Base-by-base conservation (phyloP, 2,888 invertebrate genomes). In the Carcina quercana region DNA sequence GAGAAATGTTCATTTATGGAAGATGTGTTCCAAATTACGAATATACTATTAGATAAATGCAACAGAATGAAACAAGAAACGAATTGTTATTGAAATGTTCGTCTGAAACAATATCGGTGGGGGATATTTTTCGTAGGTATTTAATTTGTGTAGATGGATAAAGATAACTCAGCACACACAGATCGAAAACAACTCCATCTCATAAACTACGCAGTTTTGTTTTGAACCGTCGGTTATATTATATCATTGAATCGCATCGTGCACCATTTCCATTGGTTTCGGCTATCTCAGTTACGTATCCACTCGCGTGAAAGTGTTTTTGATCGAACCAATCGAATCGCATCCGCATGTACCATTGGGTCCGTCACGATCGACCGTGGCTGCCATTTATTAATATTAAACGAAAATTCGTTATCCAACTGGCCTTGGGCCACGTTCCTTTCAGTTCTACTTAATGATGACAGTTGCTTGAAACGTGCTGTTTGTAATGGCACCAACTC, bases 321-420 rank as follows among this genome's bases (percentile, higher is more conserved):
- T 40, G 45, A 46, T 40, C 44, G 50, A 56, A 44, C 56, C 52
- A 56, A 58, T 62, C 52, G 44, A 50, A 52, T 43, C 55, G 45
- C 68, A 70, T 74, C 70, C 69, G 71, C 63, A 55, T 68, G 59
- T 56, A 64, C 60, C 56, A 62, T 59, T 60, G 60, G 53, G 65
- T 68, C 68, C 65, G 70, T 71, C 74, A 78, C 75, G 73, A 75
- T 68, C 66, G 59, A 55, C 70, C 67, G 60, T 69, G 69, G 63
- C 64, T 67, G 69, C 67, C 66, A 71, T 73, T 76, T 76, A 78
- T 76, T 75, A 76, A 78, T 75, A 78, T 73, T 72, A 73, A 78
- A 78, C 71, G 73, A 80, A 83, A 82, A 80, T 82, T 78, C 78
- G 79, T 79, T 79, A 80, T 80, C 69, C 75, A 73, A 65, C 59